Conservation (phyloP, 2,797 vertebrate species). For the Saguinus oedipus region DNA sequence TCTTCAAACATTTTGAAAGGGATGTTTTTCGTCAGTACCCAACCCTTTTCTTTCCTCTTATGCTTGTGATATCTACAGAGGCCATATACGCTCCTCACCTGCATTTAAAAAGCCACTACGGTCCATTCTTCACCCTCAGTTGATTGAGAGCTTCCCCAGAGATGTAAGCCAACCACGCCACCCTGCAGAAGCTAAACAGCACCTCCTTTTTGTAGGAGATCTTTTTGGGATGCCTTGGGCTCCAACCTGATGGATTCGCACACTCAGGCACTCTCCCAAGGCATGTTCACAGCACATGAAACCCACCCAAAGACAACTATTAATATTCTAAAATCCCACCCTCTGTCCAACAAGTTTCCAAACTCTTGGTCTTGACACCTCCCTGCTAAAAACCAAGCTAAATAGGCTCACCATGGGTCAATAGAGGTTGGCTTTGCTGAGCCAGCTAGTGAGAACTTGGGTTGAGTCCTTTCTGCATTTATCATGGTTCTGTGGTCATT, state of each 20-base stretch:
- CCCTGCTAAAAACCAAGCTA: background rate
- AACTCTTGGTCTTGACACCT: background rate
- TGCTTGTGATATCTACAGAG: background rate
- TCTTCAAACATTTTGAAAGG: background rate
- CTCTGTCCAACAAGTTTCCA: background rate
- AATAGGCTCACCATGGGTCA: accelerated
- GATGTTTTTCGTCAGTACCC: background rate
- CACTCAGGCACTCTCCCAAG: background rate
- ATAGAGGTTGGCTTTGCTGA: background rate
- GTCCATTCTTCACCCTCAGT: background rate
- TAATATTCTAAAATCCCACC: background rate
- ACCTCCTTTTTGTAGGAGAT: background rate
- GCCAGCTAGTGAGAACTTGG: background rate
- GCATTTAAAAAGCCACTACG: background rate
- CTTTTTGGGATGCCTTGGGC: background rate
- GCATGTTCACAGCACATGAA: background rate
- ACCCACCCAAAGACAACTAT: background rate
- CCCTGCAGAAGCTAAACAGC: background rate
- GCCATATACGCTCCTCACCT: accelerated
- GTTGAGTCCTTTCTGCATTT: accelerated
- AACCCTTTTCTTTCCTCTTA: background rate
- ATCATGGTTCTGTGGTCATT: background rate
- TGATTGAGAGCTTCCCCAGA: background rate
- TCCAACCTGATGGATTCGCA: background rate
- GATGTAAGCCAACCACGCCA: accelerated